These are phyloP conservation scores for Vulpes vulpes DNA, from an alignment of 2,113 vertebrate genomes.

Conservation along the genomic window DNA sequence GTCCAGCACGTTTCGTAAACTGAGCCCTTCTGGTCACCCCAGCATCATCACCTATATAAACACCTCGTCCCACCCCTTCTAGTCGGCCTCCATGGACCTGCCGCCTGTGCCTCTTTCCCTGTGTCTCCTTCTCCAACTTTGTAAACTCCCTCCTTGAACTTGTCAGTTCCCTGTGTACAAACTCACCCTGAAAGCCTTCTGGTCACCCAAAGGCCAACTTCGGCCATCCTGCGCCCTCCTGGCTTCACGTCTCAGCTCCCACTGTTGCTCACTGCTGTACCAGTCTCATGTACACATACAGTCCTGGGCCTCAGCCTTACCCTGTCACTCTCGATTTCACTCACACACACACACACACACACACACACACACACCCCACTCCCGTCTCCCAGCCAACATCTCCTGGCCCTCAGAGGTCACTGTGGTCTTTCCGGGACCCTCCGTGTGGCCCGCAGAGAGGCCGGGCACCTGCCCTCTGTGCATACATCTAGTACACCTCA, in stretches of 20 bases:
- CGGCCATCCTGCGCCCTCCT: accelerated
- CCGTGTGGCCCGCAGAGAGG: not conserved
- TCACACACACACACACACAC: accelerated
- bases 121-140: no score
- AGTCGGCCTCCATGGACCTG: not conserved
- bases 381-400: no score
- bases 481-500: no score
- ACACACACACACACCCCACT: accelerated
- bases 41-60: accelerated
- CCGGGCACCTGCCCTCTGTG: no score
- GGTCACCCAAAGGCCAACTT: not conserved
- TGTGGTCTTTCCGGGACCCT: accelerated
- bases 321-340: accelerated
- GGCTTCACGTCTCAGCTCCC: accelerated
- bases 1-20: accelerated
- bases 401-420: not conserved
- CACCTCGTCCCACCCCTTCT: not conserved
- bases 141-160: no score
- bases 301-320: not conserved
- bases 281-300: not conserved
- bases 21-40: not conserved
- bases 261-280: accelerated
- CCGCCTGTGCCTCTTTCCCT: accelerated
- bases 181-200: not conserved
- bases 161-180: accelerated